Base-by-base conservation (phyloP, 2,888 invertebrate genomes). In the Oligia latruncula region DNA sequence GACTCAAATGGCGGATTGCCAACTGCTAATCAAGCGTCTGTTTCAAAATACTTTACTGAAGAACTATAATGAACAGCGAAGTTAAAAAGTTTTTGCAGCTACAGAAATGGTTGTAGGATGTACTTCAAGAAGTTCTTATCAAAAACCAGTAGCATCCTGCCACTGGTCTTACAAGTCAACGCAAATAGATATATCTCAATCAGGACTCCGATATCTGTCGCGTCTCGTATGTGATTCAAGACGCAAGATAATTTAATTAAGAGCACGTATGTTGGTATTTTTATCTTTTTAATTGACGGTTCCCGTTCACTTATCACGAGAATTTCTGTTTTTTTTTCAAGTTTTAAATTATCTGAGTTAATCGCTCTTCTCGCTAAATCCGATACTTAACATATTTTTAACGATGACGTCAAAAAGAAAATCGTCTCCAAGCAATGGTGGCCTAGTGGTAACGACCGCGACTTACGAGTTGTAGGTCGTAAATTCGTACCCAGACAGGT, bases 151-250 rank as follows among this genome's bases (percentile, higher is more conserved):
- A 83, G 73, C 60, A 29, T 72, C 64, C 65, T 66, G 78, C 86
- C 83, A 79, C 83, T 71, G 66, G 86, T 75, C 15, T 85, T 72
- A 15, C 83, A 17, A 74, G 68, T 84, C 35, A 72, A 60, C 58
- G 20, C 71, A 29, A 83, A 65, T 72, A 86, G 84, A 84, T 85
- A 60, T 46, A 68, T 78, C 84, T 84, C 83, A 83, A 83, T 84
- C 86, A 78, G 35, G 82, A 58, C 13, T 6, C 6, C 49, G 65
- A 62, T 84, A 84, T 71, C 72, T 43, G 17, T n/a, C n/a, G 15
- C 20, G 62, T 66, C 78, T 67, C 40, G 43, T 82, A 55, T 78
- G 79, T 75, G 74, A 86, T 58, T 82, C 55, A 55, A 75, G 74
- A 83, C 52, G 29, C 55, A 73, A 23, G 83, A 79, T 86, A 75